Evolutionary conservation across 2,113 vertebrate genomes (phyloP), one percentile per base, ranked within the genome.

Genomic region (Chinchilla lanigera): DNA sequence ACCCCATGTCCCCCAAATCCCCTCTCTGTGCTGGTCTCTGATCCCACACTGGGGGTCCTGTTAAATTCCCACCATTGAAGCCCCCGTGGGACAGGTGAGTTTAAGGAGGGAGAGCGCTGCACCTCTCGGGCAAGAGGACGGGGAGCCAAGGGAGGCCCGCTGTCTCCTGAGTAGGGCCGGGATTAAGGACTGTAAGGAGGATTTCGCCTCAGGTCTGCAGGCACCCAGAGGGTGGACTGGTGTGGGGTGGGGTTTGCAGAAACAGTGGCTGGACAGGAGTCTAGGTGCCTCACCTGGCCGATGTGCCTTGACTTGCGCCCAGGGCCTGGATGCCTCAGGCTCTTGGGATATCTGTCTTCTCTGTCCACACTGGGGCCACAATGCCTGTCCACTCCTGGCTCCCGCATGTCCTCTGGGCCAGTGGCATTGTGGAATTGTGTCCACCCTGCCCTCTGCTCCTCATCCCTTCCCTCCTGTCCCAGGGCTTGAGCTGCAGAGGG

Each of bases 401-500:
- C 50, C 22, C 5, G 0, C 0, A 2, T 1, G 5, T 44, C 61
- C 60, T n/a, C 1, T 19, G 24, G 52, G 33, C 56, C 19, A 2
- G 19, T 5, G 12, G 14, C 33, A 83, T 0, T 4, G 7, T 17
- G 73, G 16, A 5, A 5, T 14, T 77, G 78, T 47, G 26, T n/a
- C 78, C 58, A 12, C 2, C 41, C 85, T 47, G 14, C 92, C 47
- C 52, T 19, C 89, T 90, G 80, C 26, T 94, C 95, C 97, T 97
- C 5, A 0, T 28, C 6, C 12, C 13, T 41, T 35, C 33, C 20
- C 24, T 83, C 24, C 56, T 13, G 11, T 35, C 41, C 7, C 38
- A 7, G 13, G 19, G 8, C 19, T 61, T 10, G 20, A 81, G 47
- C 26, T 50, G 13, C 13, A 47, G 73, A n/a, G 4, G 9, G 7